These are phyloP conservation scores for Aspidiotus destructor DNA, from an alignment of 2,888 invertebrate genomes.

Conservation along the genomic window DNA sequence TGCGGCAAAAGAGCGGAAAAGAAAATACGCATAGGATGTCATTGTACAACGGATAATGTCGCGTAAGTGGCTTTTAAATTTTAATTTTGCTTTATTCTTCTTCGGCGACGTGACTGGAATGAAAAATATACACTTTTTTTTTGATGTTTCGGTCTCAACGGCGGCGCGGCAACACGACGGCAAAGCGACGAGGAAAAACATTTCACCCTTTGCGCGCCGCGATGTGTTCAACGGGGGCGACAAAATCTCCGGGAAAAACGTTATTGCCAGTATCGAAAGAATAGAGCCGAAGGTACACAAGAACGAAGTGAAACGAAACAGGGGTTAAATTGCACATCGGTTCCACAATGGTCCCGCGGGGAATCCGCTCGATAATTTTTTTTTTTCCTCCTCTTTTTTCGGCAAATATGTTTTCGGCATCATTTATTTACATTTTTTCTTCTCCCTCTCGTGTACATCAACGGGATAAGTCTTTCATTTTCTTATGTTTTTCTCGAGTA, in stretches of 20 bases:
- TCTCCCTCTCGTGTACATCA: not conserved
- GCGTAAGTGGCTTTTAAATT: too few relatives aligned
- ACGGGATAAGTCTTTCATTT: not conserved
- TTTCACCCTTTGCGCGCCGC: conserved; percentile 1
- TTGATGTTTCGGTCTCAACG: too few relatives aligned
- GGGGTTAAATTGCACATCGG: conserved; percentile 20
- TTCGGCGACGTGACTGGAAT: too few relatives aligned
- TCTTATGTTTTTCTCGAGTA: not conserved
- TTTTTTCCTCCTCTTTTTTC: too few relatives aligned
- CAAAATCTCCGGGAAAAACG: conserved; percentile 1
- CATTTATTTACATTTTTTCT: conserved; percentile 15
- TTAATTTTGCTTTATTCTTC: too few relatives aligned
- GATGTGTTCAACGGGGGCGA: not conserved
- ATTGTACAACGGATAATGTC: too few relatives aligned
- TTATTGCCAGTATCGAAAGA: not conserved
- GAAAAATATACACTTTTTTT: too few relatives aligned
- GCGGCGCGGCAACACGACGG: too few relatives aligned
- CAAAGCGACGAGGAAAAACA: too few relatives aligned
- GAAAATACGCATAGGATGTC: too few relatives aligned
- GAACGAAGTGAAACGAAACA: not conserved
- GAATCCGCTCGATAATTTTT: conserved; percentile 18
- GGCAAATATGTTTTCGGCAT: not conserved
- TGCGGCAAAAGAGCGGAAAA: too few relatives aligned
- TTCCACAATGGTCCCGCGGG: conserved; percentile 16
- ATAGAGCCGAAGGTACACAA: not conserved